These are phyloP conservation scores for Chlorospingus flavigularis DNA, from an alignment of 2,797 vertebrate species.

Conservation along the genomic window DNA sequence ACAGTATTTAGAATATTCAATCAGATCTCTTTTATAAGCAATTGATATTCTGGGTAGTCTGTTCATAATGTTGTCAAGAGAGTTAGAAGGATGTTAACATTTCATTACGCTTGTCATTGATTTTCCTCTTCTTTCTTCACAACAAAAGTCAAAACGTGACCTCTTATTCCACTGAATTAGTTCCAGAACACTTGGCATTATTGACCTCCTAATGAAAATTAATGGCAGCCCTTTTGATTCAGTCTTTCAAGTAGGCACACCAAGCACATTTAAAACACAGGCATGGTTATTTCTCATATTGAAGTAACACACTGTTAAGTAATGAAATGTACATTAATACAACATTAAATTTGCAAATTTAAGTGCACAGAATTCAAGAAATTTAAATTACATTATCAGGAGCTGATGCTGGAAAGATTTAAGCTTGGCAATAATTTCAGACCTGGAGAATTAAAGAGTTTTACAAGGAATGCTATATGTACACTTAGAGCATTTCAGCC, in stretches of 20 bases:
- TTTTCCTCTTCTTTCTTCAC: slow-evolving; percentile 60
- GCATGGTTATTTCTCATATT: background rate
- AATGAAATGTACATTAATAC: background rate
- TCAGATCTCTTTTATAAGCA: slow-evolving; percentile 44
- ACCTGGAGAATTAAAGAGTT: background rate
- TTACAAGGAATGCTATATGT: background rate
- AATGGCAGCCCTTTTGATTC: slow-evolving; percentile 45
- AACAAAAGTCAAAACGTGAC: slow-evolving; percentile 60
- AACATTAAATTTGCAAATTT: slow-evolving; percentile 2
- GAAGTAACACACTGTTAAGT: background rate
- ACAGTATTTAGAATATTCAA: background rate
- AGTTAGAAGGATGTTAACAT: slow-evolving; percentile 61
- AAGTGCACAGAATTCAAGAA: background rate
- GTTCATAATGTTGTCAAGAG: slow-evolving; percentile 38
- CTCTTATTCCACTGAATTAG: slow-evolving; percentile 57
- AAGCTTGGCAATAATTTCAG: background rate
- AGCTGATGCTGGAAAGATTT: background rate
- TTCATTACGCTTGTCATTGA: slow-evolving; percentile 64
- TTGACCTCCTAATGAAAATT: slow-evolving; percentile 71
- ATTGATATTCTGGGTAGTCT: slow-evolving; percentile 40
- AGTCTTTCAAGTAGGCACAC: background rate
- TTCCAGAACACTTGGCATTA: slow-evolving; percentile 63
- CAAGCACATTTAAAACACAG: slow-evolving; percentile 12
- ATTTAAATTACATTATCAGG: background rate
- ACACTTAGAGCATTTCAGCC: background rate